phyloP scores from a whole-genome alignment of 2,888 invertebrate species.

The Ctena decussata region DNA sequence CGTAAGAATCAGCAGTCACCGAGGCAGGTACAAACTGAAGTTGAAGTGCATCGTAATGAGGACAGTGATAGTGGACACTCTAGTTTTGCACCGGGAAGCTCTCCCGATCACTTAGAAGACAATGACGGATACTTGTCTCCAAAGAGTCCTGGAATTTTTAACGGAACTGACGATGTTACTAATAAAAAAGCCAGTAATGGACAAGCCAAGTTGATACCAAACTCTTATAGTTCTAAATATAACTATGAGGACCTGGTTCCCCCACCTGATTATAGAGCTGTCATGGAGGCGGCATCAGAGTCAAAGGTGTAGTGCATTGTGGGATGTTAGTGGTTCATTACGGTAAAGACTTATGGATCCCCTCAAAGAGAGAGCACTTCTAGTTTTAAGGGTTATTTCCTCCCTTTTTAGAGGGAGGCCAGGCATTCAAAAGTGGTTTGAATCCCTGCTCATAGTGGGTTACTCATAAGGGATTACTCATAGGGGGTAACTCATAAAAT shows the following conservation, averaged over 20 bases:
- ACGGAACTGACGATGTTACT: slow-evolving; percentile 46
- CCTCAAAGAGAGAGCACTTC: no score
- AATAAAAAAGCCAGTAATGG: slow-evolving; percentile 51
- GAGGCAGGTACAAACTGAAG: slow-evolving; percentile 69
- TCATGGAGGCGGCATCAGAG: slow-evolving; percentile 70
- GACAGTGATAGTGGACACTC: slow-evolving; percentile 83
- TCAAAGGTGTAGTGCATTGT: slow-evolving; percentile 46
- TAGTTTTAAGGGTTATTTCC: no score
- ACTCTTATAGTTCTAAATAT: slow-evolving; percentile 75
- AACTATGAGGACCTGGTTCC: slow-evolving; percentile 70
- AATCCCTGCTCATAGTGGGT: no score
- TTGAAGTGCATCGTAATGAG: slow-evolving; percentile 78
- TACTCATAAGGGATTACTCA: no score
- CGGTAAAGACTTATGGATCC: no score
- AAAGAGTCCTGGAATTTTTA: slow-evolving; percentile 63
- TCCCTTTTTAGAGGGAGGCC: no score
- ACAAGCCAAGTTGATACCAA: slow-evolving; percentile 64
- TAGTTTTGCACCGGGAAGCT: slow-evolving; percentile 80
- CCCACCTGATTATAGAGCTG: slow-evolving; percentile 80
- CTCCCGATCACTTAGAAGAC: slow-evolving; percentile 75
- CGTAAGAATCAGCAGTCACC: slow-evolving; percentile 65
- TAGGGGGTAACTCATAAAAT: no score
- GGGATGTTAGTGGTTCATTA: no score
- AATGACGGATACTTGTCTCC: slow-evolving; percentile 82
- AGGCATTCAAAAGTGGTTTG: no score